Conservation (phyloP, 2,113 vertebrate genomes). For the Nematolebias whitei region DNA sequence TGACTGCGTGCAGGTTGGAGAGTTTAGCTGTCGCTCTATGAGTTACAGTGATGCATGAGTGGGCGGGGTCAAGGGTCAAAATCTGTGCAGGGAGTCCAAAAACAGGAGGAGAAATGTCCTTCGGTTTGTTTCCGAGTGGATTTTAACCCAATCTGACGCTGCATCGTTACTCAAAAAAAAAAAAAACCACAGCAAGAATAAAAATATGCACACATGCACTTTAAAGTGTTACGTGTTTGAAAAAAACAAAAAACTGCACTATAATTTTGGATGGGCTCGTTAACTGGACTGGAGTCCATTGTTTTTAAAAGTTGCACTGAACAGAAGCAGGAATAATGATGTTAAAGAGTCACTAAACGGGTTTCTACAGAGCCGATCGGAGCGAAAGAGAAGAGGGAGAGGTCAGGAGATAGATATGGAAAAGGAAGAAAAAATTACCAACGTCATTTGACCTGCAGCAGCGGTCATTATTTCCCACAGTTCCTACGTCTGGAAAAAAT, state of each 20-base stretch:
- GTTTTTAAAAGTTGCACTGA: constrained; percentile 14
- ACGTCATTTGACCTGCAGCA: constrained; percentile 98
- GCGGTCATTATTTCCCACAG: constrained; percentile 99
- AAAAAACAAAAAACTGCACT: no score
- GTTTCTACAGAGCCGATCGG: constrained; percentile 61
- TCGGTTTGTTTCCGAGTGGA: constrained; percentile 2
- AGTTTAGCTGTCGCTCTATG: constrained; percentile 36
- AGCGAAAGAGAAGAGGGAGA: constrained; percentile 13
- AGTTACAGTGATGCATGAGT: constrained; percentile 28
- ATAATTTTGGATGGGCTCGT: constrained; percentile 20
- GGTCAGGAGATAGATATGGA: constrained; percentile 90
- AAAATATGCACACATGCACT: constrained; percentile 55
- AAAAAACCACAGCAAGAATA: constrained; percentile 31
- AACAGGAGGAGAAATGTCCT: constrained; percentile 39
- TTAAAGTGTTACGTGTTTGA: constrained; percentile 21
- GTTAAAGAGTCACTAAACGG: constrained; percentile 69
- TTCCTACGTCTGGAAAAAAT: constrained; percentile 99
- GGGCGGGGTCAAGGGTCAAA: background rate
- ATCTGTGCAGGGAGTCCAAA: constrained; percentile 59
- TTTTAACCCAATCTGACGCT: constrained; percentile 23
- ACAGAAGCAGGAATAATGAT: constrained; percentile 44
- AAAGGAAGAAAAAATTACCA: constrained; percentile 97
- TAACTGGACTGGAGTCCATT: constrained; percentile 29
- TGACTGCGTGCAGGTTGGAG: constrained; percentile 8
- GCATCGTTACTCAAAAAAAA: constrained; percentile 43